Percentiles rank a stretch among this genome's conserved stretches.
These are phyloP conservation scores for Andrena haemorrhoa DNA, from an alignment of 2,888 invertebrate genomes.

Conservation along the genomic window DNA sequence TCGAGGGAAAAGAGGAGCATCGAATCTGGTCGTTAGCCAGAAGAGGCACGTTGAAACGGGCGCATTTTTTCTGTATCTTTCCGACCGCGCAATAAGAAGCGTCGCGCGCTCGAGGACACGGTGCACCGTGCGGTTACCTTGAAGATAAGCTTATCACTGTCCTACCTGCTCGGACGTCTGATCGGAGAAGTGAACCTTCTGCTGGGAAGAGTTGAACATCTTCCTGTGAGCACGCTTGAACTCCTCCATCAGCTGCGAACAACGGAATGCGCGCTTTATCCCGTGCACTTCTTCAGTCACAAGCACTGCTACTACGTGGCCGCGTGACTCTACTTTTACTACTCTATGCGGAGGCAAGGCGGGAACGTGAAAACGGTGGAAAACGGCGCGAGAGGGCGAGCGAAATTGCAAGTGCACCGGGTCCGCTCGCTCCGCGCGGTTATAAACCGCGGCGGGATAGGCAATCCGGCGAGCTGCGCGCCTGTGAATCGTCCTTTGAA, in stretches of 20 bases:
- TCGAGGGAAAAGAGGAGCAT: neutral
- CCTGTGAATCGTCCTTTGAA: slow-evolving; percentile 32
- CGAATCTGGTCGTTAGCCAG: too few species aligned
- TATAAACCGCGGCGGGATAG: slow-evolving; percentile 16
- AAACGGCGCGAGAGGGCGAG: neutral
- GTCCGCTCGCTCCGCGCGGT: neutral
- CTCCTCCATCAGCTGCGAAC: slow-evolving; percentile 91
- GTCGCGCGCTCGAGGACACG: neutral
- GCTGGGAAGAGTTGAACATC: slow-evolving; percentile 89
- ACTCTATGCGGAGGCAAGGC: neutral
- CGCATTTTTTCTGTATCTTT: too few species aligned
- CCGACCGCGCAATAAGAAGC: neutral
- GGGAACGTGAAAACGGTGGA: neutral
- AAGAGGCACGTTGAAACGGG: too few species aligned
- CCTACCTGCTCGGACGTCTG: slow-evolving; percentile 78
- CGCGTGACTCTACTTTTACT: neutral
- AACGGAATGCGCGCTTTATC: slow-evolving; percentile 25
- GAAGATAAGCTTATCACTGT: slow-evolving; percentile 60
- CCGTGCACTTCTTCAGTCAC: neutral
- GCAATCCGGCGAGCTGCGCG: neutral
- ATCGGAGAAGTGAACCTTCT: slow-evolving; percentile 77
- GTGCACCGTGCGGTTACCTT: neutral
- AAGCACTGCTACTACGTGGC: neutral
- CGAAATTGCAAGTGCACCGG: slow-evolving; percentile 21
- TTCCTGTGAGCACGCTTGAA: slow-evolving; percentile 94